A percentile compares a stretch with the other conserved stretches of the same genome.
phyloP scores from a whole-genome alignment of 2,797 vertebrate genomes.

The Periparus ater region DNA sequence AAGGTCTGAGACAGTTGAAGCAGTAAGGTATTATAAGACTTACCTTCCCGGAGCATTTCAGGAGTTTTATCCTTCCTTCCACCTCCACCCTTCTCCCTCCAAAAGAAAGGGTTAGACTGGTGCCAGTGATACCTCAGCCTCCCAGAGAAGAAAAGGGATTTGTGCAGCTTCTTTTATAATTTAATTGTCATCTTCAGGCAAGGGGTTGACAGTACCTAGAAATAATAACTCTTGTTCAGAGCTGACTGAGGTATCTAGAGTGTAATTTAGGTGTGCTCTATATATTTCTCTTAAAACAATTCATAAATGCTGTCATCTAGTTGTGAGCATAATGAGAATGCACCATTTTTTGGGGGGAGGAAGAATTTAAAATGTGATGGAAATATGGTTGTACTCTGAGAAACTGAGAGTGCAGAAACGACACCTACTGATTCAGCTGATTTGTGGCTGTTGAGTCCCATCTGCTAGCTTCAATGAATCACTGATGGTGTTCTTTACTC shows the following conservation, averaged over 20 bases:
- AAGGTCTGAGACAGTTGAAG: not conserved
- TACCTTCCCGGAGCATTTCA: not conserved
- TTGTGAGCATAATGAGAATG: not conserved
- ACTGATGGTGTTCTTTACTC: not conserved
- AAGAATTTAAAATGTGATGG: slow-evolving; percentile 38
- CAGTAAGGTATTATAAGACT: not conserved
- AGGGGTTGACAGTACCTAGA: not conserved
- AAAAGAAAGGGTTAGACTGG: not conserved
- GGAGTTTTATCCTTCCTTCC: not conserved
- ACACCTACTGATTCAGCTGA: slow-evolving; percentile 38
- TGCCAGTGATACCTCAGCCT: not conserved
- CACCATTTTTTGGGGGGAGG: not conserved
- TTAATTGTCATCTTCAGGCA: not conserved
- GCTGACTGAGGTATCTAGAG: not conserved
- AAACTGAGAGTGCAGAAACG: slow-evolving; percentile 19
- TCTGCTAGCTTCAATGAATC: slow-evolving; percentile 49
- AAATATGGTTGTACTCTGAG: slow-evolving; percentile 1
- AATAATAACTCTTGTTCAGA: not conserved
- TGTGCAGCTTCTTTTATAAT: not conserved
- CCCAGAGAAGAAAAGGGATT: not conserved
- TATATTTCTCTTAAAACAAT: slow-evolving; percentile 9
- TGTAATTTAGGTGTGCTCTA: slow-evolving; percentile 10
- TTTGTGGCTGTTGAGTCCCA: slow-evolving; percentile 38
- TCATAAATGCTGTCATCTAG: slow-evolving; percentile 10
- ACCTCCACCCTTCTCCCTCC: not conserved